A percentile compares a stretch with the other conserved stretches of the same genome.
Evolutionary conservation across 2,888 invertebrate genomes (phyloP).

Genomic region (Tenthredo scrophulariae): DNA sequence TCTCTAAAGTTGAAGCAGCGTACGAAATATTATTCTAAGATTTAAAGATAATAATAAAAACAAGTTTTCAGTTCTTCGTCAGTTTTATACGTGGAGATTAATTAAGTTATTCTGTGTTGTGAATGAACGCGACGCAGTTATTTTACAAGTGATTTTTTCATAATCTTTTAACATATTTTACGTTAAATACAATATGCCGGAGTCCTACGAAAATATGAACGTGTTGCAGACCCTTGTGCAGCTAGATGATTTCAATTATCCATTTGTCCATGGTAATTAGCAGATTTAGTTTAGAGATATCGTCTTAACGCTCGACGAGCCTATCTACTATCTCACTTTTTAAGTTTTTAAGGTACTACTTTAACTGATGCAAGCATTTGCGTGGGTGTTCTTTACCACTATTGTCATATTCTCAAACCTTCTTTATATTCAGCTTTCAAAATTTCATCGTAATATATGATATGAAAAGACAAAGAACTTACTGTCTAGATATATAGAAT

Average conservation of each 20-base stretch:
- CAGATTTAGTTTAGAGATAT: constrained; percentile 10
- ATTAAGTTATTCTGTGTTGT: not conserved
- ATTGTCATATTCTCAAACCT: not conserved
- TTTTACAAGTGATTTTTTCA: not conserved
- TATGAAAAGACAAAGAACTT: not conserved
- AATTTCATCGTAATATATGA: not conserved
- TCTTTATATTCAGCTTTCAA: not conserved
- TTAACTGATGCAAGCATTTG: not conserved
- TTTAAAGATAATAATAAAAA: not conserved
- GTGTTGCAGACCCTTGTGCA: constrained; percentile 54
- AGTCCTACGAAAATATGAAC: constrained; percentile 62
- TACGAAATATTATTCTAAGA: not conserved
- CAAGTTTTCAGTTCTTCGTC: not conserved
- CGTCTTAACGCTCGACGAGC: not conserved
- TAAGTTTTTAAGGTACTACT: not conserved
- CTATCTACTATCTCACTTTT: constrained; percentile 30
- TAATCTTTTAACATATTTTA: not conserved
- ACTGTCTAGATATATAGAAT: too few species aligned
- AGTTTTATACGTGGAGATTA: not conserved
- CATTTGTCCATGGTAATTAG: constrained; percentile 63
- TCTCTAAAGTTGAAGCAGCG: constrained; percentile 12
- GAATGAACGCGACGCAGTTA: constrained; percentile 38
- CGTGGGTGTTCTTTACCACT: not conserved
- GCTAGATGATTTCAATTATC: constrained; percentile 58
- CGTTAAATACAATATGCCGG: constrained; percentile 63